Evolutionary conservation across 2,113 vertebrate species (phyloP), one percentile per base, ranked within the genome.

Genomic region (Pandion haliaetus): DNA sequence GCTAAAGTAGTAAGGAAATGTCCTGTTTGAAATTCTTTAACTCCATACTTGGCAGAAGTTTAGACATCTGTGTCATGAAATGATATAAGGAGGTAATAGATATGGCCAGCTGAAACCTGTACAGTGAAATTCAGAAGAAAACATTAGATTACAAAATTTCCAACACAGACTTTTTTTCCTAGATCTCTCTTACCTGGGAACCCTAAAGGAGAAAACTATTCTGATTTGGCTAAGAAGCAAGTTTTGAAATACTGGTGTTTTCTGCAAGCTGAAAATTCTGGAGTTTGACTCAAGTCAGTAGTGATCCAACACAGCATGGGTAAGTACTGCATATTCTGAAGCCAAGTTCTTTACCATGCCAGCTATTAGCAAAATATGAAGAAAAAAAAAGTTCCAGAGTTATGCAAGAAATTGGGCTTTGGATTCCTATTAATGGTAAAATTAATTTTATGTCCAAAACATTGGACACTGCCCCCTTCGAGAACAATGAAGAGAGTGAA

Each of bases 401-500:
- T 17, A 12, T 34, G 54, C 38, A 61, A 92, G 67, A 59, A 79
- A 88, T 67, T 59, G 54, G 47, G 38, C 24, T 70, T 67, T 76
- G 42, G 49, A 66, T 82, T 78, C 38, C 38, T 26, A 9, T 87
- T 82, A 90, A 65, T 19, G 55, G 77, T 77, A 84, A 92, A 84
- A 66, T 57, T 65, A 89, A 79, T 94, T 92, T 91, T 45, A 29
- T 36, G 44, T 32, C 77, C 49, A 78, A 80, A 87, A 73, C 44
- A 24, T 3, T 92, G 36, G 32, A 65, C 61, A 69, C 12, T 77
- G 42, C 38, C 20, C 87, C 70, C 73, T 79, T 70, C 31, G 67
- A 77, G 52, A 91, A 85, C 86, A 94, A 87, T 66, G 82, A 36
- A 52, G 62, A 47, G 86, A 86, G 91, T 58, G 82, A 26, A 79